Conservation (phyloP, 2,888 invertebrate species). For the Taenaris catops region DNA sequence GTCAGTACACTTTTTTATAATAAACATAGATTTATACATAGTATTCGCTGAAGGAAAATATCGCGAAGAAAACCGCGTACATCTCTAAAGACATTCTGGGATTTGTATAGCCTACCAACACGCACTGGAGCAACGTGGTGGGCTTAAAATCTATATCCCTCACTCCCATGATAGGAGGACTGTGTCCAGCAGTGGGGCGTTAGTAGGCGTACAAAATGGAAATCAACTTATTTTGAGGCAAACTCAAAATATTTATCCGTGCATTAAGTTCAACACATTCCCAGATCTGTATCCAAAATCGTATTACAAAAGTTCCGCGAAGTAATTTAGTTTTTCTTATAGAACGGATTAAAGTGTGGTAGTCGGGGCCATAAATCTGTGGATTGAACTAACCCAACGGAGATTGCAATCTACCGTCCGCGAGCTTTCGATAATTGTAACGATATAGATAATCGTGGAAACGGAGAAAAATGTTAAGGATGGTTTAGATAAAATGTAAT, state of each 20-base stretch:
- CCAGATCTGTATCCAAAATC: slow-evolving; percentile 18
- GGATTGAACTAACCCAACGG: slow-evolving; percentile 69
- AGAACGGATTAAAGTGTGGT: slow-evolving; percentile 58
- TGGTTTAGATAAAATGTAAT: slow-evolving; percentile 24
- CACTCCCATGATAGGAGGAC: too few species aligned
- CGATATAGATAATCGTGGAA: slow-evolving; percentile 51
- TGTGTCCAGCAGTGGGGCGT: too few species aligned
- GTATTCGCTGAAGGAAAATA: too few species aligned
- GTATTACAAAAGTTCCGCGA: slow-evolving; percentile 23
- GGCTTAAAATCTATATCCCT: too few species aligned
- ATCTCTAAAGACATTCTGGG: too few species aligned
- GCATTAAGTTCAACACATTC: slow-evolving; percentile 4
- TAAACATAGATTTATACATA: too few species aligned
- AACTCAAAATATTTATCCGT: slow-evolving; percentile 5
- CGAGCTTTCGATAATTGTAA: slow-evolving; percentile 65
- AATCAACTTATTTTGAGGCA: too few species aligned
- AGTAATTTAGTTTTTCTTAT: slow-evolving; percentile 46
- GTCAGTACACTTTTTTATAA: too few species aligned
- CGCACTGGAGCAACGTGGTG: too few species aligned
- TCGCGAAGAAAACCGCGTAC: too few species aligned
- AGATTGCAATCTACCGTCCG: slow-evolving; percentile 66
- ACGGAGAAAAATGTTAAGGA: slow-evolving; percentile 26
- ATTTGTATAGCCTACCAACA: too few species aligned
- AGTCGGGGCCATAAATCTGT: slow-evolving; percentile 63
- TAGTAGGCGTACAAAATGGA: too few species aligned